A percentile compares a stretch with the other conserved stretches of the same genome.
These are phyloP conservation scores for Planiliza haematocheilus DNA, from an alignment of 2,113 vertebrate genomes.

Conservation along the genomic window DNA sequence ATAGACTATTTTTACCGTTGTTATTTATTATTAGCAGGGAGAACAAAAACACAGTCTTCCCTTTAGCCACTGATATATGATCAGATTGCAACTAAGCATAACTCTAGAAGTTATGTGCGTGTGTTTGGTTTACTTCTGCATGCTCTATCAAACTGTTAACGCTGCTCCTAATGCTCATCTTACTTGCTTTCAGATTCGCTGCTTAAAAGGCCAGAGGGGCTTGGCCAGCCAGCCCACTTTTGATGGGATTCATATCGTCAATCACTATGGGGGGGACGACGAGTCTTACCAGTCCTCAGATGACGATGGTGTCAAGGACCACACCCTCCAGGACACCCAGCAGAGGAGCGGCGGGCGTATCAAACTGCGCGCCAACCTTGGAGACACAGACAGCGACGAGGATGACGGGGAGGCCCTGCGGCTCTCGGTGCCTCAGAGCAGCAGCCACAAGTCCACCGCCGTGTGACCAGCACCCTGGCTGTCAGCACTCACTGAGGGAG, in stretches of 20 bases:
- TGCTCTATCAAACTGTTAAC: neutral
- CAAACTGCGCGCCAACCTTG: slow-evolving; percentile 83
- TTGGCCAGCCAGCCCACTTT: slow-evolving; percentile 87
- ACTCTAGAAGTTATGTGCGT: too few relatives aligned
- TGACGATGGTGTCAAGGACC: slow-evolving; percentile 87
- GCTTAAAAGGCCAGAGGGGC: slow-evolving; percentile 90
- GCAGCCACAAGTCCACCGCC: slow-evolving; percentile 88
- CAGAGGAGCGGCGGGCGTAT: slow-evolving; percentile 78
- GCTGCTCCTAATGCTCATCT: neutral
- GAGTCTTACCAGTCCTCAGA: slow-evolving; percentile 93
- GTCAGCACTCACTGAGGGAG: neutral
- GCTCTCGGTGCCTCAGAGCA: slow-evolving; percentile 66
- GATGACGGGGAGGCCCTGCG: slow-evolving; percentile 79
- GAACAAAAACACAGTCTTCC: too few relatives aligned
- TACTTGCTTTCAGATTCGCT: slow-evolving; percentile 86
- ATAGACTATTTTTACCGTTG: too few relatives aligned
- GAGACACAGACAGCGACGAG: slow-evolving; percentile 89
- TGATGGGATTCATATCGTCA: slow-evolving; percentile 97
- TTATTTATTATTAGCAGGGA: too few relatives aligned
- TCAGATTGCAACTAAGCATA: too few relatives aligned
- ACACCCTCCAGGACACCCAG: slow-evolving; percentile 37
- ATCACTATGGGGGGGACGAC: slow-evolving; percentile 89
- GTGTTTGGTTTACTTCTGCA: neutral
- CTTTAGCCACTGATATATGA: too few relatives aligned
- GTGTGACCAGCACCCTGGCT: slow-evolving; percentile 82